Evolutionary conservation across 2,888 invertebrate species (phyloP).

Genomic region (Augochlorella aurata): DNA sequence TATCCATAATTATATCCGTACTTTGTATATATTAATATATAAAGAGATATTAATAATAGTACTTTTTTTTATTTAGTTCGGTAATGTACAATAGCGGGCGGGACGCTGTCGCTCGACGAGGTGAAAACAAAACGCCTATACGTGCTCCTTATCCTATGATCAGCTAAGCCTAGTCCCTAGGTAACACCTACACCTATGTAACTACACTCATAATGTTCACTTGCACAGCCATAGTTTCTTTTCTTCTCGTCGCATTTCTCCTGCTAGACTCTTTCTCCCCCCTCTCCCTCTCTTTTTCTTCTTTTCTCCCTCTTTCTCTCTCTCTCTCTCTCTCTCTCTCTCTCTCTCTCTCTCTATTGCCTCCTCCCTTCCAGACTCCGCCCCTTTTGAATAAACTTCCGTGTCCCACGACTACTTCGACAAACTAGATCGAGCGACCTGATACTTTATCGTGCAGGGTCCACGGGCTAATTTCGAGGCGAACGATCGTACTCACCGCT

Average conservation of each 20-base stretch:
- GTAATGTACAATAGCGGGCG: conserved; percentile 77
- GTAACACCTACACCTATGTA: conserved; percentile 80
- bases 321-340: not conserved
- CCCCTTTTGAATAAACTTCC: not conserved
- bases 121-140: conserved; percentile 72
- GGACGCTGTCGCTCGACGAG: conserved; percentile 70
- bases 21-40: conserved; percentile 78
- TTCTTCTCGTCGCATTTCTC: conserved; percentile 66
- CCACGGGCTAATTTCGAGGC: conserved; percentile 13
- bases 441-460: conserved; percentile 1
- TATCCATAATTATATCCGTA: conserved; percentile 73
- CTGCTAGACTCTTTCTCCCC: conserved; percentile 27
- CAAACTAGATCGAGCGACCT: not conserved
- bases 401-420: not conserved
- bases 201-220: conserved; percentile 81
- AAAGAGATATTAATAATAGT: conserved; percentile 80
- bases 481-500: not conserved
- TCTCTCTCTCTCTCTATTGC: not conserved
- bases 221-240: conserved; percentile 81
- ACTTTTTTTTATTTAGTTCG: conserved; percentile 75
- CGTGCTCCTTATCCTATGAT: conserved; percentile 76
- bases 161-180: conserved; percentile 79
- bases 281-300: conserved; percentile 27
- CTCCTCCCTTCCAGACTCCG: conserved; percentile 27
- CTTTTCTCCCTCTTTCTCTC: not conserved